Evolutionary conservation across 2,113 vertebrate genomes (phyloP).

Genomic region (Mustelus asterias): DNA sequence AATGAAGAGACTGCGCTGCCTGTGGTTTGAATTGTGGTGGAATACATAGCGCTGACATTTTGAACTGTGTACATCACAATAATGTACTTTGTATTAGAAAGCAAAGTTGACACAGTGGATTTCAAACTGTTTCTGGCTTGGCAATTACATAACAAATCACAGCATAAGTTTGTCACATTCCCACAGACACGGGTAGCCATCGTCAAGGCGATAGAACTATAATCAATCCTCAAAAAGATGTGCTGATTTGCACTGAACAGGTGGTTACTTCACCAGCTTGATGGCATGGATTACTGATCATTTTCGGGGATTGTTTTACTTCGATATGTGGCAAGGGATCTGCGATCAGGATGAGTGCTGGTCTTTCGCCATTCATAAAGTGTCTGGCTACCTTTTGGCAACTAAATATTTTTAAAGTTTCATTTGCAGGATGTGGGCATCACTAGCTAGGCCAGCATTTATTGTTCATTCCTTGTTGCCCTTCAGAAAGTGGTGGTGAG

Average conservation of each 20-base stretch:
- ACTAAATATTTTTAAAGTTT: background rate
- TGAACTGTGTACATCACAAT: background rate
- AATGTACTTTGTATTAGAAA: slow-evolving; percentile 11
- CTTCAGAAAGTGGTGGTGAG: too few relatives aligned
- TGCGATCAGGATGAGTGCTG: background rate
- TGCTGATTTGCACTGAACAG: background rate
- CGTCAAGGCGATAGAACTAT: background rate
- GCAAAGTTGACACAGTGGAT: background rate
- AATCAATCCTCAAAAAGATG: background rate
- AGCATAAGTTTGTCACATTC: background rate
- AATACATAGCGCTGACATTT: background rate
- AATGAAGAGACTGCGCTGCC: background rate
- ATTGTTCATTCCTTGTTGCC: too few relatives aligned
- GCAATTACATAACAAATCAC: background rate
- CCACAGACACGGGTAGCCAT: background rate
- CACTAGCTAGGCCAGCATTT: too few relatives aligned
- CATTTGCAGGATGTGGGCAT: too few relatives aligned
- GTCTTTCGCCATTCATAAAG: background rate
- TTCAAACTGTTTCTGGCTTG: background rate
- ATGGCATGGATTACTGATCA: background rate
- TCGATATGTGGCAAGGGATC: background rate
- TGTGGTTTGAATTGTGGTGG: background rate
- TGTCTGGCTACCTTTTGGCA: background rate
- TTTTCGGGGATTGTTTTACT: background rate
- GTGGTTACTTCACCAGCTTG: background rate